Conservation (phyloP, 2,113 vertebrate genomes). For the Cyprinodon brontotheroides region DNA sequence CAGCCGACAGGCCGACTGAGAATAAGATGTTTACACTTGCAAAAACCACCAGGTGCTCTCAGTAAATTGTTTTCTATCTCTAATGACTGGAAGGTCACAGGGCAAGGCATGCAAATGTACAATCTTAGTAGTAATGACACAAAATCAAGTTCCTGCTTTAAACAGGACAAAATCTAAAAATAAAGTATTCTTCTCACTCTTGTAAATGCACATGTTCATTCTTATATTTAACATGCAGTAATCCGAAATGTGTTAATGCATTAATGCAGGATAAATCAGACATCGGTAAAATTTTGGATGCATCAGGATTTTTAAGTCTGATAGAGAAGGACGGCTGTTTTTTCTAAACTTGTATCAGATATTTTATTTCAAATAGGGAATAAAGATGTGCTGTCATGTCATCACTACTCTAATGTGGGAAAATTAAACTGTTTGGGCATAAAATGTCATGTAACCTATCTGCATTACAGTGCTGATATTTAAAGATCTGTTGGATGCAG, state of each 20-base stretch:
- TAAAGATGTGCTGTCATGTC: too few species aligned
- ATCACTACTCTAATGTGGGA: neutral
- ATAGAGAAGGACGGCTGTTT: neutral
- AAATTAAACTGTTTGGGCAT: neutral
- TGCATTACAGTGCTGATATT: neutral
- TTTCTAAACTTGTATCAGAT: neutral
- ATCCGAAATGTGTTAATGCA: neutral
- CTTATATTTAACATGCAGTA: neutral
- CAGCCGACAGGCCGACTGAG: slow-evolving; percentile 55
- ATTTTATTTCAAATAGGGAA: too few species aligned
- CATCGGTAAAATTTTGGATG: neutral
- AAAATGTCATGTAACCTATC: neutral
- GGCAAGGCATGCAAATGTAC: slow-evolving; percentile 39
- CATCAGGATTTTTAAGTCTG: neutral
- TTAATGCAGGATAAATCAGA: neutral
- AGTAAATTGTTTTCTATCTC: slow-evolving; percentile 41
- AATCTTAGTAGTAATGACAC: too few species aligned
- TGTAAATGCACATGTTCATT: neutral
- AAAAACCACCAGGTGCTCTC: slow-evolving; percentile 37
- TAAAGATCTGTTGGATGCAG: neutral
- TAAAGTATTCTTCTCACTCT: neutral
- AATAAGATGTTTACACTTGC: slow-evolving; percentile 72
- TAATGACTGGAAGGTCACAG: slow-evolving; percentile 56
- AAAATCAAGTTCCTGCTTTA: neutral
- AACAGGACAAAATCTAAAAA: neutral